phyloP scores from a whole-genome alignment of 2,888 invertebrate species.

The Ectemnius cavifrons region DNA sequence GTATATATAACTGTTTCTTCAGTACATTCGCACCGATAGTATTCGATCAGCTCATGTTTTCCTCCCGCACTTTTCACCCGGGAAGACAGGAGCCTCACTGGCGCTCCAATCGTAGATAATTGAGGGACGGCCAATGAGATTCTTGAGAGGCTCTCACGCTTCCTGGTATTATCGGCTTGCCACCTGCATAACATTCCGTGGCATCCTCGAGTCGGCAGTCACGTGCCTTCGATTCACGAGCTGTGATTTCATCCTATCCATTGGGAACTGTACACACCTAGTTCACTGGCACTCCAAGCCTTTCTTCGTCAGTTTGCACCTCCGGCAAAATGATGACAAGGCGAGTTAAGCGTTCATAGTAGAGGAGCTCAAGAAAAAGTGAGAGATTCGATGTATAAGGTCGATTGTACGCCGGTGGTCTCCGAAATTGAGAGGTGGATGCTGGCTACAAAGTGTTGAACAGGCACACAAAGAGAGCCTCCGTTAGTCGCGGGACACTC shows the following conservation, averaged over 20 bases:
- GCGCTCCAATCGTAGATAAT: conserved; percentile 38
- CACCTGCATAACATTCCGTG: conserved; percentile 33
- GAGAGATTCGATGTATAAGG: too few relatives aligned
- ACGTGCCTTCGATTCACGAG: conserved; percentile 5
- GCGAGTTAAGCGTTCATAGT: too few relatives aligned
- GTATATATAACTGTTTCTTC: too few relatives aligned
- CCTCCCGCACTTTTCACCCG: not conserved
- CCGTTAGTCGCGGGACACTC: conserved; percentile 45
- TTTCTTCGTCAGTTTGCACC: too few relatives aligned
- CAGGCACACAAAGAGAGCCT: conserved; percentile 33
- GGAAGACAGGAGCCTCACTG: conserved; percentile 34
- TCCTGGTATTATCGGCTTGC: conserved; percentile 41
- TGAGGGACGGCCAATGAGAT: conserved; percentile 43
- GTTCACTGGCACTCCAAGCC: too few relatives aligned
- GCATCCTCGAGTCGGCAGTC: conserved; percentile 22
- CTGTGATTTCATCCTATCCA: not conserved
- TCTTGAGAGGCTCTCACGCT: conserved; percentile 45
- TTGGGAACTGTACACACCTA: too few relatives aligned
- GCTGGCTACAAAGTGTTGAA: not conserved
- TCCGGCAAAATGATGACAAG: too few relatives aligned
- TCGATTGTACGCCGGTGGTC: not conserved
- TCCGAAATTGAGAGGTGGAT: conserved; percentile 6
- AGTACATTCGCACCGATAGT: too few relatives aligned
- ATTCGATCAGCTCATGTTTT: too few relatives aligned
- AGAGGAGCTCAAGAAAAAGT: too few relatives aligned